Percentiles rank a stretch among this genome's conserved stretches.
These are phyloP conservation scores for Nautilus pompilius DNA, from an alignment of 1,140 invertebrate species.

Conservation along the genomic window DNA sequence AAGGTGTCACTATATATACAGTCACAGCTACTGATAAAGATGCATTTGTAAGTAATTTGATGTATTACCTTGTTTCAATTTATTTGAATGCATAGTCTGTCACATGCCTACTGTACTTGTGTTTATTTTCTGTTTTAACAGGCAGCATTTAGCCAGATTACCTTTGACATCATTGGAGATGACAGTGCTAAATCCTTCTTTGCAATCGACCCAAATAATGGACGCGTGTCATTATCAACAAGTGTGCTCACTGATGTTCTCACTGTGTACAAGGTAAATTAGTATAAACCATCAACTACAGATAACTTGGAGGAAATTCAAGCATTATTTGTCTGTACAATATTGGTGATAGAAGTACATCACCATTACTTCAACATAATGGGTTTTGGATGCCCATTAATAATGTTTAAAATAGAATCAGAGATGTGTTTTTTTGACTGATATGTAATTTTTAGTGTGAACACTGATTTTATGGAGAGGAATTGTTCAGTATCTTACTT, in stretches of 20 bases:
- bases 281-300: too few species aligned
- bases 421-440: too few species aligned
- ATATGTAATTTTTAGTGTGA: too few species aligned
- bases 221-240: conserved; percentile 12
- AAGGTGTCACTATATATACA: conserved; percentile 12
- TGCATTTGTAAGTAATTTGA: conserved; percentile 11
- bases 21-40: conserved; percentile 24
- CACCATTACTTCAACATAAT: too few species aligned
- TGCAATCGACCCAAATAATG: conserved; percentile 15
- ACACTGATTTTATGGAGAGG: too few species aligned
- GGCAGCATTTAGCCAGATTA: conserved; percentile 17
- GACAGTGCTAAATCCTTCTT: conserved; percentile 25
- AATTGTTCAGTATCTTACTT: too few species aligned
- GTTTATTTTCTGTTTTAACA: neutral
- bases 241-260: conserved; percentile 13
- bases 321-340: too few species aligned
- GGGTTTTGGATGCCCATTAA: too few species aligned
- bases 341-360: too few species aligned
- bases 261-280: conserved; percentile 20
- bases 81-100: neutral
- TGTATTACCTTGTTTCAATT: neutral
- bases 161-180: conserved; percentile 39
- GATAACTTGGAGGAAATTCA: too few species aligned
- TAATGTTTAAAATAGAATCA: too few species aligned
- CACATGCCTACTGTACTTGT: neutral